Conservation (phyloP, 2,113 vertebrate genomes). For the Python bivittatus region DNA sequence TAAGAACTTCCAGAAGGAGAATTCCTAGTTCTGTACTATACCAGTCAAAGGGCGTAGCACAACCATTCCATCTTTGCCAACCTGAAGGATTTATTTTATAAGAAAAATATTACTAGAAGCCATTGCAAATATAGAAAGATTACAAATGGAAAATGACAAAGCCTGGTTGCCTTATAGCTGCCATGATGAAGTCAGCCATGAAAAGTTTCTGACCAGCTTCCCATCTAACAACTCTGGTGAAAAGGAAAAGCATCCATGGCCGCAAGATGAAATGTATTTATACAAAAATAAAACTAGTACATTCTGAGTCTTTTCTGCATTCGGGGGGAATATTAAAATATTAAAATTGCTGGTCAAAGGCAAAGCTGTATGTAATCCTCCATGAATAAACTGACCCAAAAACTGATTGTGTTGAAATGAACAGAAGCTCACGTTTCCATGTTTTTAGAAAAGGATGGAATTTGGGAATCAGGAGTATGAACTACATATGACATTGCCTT, state of each 20-base stretch:
- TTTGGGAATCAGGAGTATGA: constrained; percentile 18
- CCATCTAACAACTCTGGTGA: background rate
- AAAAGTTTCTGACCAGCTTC: background rate
- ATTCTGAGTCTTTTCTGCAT: background rate
- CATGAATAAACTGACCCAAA: background rate
- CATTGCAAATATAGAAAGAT: background rate
- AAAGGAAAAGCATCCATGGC: background rate
- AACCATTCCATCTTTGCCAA: background rate
- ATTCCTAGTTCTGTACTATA: background rate
- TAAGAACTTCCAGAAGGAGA: background rate
- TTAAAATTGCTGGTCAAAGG: background rate
- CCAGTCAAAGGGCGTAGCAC: background rate
- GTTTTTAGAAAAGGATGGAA: constrained; percentile 42
- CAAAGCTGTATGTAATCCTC: background rate
- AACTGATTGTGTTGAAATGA: background rate
- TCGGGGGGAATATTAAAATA: background rate
- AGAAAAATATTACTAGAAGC: background rate
- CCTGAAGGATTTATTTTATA: background rate
- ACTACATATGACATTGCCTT: background rate
- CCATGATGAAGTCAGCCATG: background rate
- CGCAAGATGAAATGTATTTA: background rate
- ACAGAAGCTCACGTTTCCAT: background rate
- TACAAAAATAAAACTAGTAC: background rate
- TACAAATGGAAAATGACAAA: background rate
- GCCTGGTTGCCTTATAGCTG: background rate